Percentiles rank a stretch among this genome's conserved stretches.
Conservation (phyloP, 2,113 vertebrate species). For the Verasper variegatus region DNA sequence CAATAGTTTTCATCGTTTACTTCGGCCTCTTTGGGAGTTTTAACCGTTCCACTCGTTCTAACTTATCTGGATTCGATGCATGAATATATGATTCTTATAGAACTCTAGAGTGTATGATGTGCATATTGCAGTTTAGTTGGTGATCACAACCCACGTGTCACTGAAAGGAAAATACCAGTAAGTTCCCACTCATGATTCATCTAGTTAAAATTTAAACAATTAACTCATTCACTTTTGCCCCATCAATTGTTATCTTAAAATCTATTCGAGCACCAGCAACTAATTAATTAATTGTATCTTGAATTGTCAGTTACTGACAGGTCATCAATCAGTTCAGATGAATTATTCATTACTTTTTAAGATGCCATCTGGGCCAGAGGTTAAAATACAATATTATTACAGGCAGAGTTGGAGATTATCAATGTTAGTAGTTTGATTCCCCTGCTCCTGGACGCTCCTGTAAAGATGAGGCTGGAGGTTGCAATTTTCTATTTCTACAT, state of each 20-base stretch:
- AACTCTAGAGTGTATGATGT: not conserved
- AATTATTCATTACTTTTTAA: not conserved
- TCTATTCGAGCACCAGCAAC: not conserved
- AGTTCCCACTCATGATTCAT: not conserved
- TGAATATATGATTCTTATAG: not conserved
- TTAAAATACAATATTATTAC: not conserved
- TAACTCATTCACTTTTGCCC: not conserved
- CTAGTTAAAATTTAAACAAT: not conserved
- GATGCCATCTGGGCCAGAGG: not conserved
- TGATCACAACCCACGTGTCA: not conserved
- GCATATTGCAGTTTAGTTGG: not conserved
- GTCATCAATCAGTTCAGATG: not conserved
- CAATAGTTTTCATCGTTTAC: slow-evolving; percentile 9
- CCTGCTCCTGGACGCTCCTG: not conserved
- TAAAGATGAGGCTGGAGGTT: no score
- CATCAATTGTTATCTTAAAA: not conserved
- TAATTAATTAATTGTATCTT: no score
- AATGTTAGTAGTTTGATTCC: not conserved
- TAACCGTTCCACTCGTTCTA: not conserved
- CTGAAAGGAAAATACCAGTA: not conserved
- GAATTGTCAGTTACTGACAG: not conserved
- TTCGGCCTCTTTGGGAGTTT: not conserved
- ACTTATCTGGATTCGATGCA: not conserved
- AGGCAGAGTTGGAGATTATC: not conserved
- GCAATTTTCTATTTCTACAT: not conserved